A percentile compares a stretch with the other conserved stretches of the same genome.
These are phyloP conservation scores for Ceyx erithaca DNA, from an alignment of 2,797 vertebrate species.

Conservation along the genomic window DNA sequence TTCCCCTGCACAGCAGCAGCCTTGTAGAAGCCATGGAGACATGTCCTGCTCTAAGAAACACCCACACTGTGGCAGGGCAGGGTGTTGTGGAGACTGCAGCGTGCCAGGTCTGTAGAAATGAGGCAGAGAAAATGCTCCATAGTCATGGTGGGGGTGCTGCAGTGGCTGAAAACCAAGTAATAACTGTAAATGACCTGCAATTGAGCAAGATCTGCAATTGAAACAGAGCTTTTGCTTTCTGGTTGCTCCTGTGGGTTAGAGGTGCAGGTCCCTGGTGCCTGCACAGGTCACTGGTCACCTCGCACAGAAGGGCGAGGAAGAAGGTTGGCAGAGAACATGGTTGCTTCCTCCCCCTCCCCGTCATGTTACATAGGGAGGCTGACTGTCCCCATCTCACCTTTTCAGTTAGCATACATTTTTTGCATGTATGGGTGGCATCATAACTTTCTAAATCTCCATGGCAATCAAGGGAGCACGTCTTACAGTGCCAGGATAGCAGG, in stretches of 20 bases:
- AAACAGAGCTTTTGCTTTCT: background rate
- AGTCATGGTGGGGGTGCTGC: background rate
- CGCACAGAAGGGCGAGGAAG: accelerated
- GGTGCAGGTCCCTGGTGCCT: accelerated
- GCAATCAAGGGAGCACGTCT: background rate
- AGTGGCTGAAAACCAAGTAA: background rate
- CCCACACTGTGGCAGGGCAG: background rate
- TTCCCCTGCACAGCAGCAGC: background rate
- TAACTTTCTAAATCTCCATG: background rate
- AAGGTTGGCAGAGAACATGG: background rate
- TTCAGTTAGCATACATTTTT: background rate
- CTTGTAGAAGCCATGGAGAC: accelerated
- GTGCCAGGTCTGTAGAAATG: background rate
- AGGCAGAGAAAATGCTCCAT: background rate
- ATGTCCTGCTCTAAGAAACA: background rate
- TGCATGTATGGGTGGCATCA: background rate
- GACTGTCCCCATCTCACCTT: accelerated
- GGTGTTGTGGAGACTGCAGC: accelerated
- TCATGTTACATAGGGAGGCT: accelerated
- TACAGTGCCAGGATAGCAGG: background rate
- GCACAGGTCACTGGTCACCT: too few relatives aligned
- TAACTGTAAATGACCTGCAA: background rate
- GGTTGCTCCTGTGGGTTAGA: background rate
- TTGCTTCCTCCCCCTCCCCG: background rate
- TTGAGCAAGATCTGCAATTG: background rate